Base-by-base conservation (phyloP, 2,113 vertebrate genomes). In the Oncorhynchus keta region DNA sequence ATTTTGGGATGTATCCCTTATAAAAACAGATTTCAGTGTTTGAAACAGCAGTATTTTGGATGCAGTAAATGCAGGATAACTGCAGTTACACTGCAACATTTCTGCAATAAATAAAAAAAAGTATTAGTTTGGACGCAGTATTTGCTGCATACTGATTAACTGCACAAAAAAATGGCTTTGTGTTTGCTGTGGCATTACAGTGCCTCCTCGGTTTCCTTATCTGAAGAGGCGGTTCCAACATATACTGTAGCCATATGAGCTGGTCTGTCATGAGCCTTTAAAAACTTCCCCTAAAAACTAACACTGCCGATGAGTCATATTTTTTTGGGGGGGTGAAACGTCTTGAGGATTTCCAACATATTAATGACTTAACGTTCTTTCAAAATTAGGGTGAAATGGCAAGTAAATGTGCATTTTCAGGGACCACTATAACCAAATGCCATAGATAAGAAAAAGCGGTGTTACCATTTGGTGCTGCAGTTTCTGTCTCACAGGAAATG, bases 161-260 rank as follows among this genome's bases (percentile, higher is more conserved):
- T 86, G 76, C 81, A 79, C 81, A 76, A 80, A 80, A 81, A 68
- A 72, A 81, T 77, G 81, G 80, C 83, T 68, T 72, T 22, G 81
- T 82, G 83, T 79, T 75, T 64, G 73, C 39, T 73, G 30, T 82
- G 86, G 87, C 87, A 88, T 85, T 84, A 89, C 78, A 68, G 14
- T 83, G 81, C 78, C 55, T 82, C 79, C 20, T 85, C 84, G 89
- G 85, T 89, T 86, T 39, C 68, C 30, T 59, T 45, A 12, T 61
- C 74, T 72, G 70, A 62, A 13, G 48, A 76, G 81, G 66, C 13
- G 2, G 76, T 12, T 28, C 69, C 48, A n/a, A 80, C 65, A 74
- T 76, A 73, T 57, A 9, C 39, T 39, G 39, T 39, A 77, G 18
- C 24, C 30, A 35, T 68, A 30, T 69, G 65, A 39, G 51, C 55